Base-by-base conservation (phyloP, 35 echinoderm and acorn worm genomes). In the Strongylocentrotus purpuratus region DNA sequence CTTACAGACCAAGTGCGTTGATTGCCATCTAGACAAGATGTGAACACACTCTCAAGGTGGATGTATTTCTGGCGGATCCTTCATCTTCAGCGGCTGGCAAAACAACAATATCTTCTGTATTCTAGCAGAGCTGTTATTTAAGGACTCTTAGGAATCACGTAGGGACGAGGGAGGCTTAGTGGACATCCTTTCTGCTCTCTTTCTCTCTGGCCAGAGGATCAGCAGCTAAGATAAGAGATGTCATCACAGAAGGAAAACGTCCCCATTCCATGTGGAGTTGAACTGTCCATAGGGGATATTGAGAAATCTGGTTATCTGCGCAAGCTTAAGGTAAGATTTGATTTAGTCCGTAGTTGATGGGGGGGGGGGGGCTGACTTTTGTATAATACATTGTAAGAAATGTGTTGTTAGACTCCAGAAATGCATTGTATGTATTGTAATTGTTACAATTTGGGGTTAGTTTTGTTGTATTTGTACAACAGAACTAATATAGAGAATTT, bases 271-370 rank as follows among this genome's bases (percentile, higher is more conserved):
- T 61, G 91, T 58, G 95, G 92, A 31, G 61, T 45, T 33, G 32
- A 45, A 33, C 58, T 46, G 32, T 94, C 61, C 60, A 9, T 61
- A 15, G 32, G 92, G 5, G 95, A 96, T 31, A 96, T 97, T n/a
- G 96, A 96, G 65, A 97, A 96, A 88, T 96, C 95, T 46, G 96
- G 96, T 87, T 97, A 97, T 95, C 94, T 97, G 25, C 92, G 93
- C 32, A 97, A 97, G 61, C 94, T 97, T 9, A 97, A 97, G 96
- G 96, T 97, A 46, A 87, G 50, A 17, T 22, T 31, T 33, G 11
- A 86, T 59, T 85, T 33, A 48, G 1, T 17, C 4, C 1, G 70
- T 20, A 85, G 70, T 20, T 17, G 31, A 7, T 50, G 35, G 35
- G 35, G 35, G 35, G 35, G 35, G 35, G 35, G 35, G 35, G 35